phyloP scores from a whole-genome alignment of 1,140 invertebrate genomes.

The Meloidogyne hapla region DNA sequence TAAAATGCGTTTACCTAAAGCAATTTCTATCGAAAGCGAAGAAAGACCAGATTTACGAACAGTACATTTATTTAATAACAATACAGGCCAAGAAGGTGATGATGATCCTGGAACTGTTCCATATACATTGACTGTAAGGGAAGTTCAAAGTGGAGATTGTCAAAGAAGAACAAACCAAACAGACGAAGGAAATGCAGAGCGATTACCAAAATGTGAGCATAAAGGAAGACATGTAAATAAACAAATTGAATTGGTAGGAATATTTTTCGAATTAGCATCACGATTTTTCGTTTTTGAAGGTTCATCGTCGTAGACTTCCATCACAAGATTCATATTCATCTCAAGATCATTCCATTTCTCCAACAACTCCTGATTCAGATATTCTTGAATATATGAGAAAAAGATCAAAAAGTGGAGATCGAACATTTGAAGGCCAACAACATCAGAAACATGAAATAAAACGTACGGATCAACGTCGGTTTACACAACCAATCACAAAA shows the following conservation, averaged over 20 bases:
- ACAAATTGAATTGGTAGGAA: constrained; percentile 45
- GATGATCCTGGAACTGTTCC: constrained; percentile 34
- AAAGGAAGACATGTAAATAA: constrained; percentile 25
- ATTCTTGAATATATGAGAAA: background rate
- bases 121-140: constrained; percentile 50
- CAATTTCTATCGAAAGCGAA: constrained; percentile 44
- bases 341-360: constrained; percentile 52
- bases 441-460: background rate
- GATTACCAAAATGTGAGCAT: background rate
- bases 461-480: background rate
- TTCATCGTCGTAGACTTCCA: constrained; percentile 45
- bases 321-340: constrained; percentile 49
- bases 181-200: background rate
- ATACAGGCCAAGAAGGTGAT: constrained; percentile 24
- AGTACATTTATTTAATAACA: constrained; percentile 42
- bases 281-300: constrained; percentile 26
- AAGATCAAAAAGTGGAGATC: background rate
- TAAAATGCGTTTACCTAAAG: constrained; percentile 6
- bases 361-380: constrained; percentile 46
- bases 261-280: constrained; percentile 7
- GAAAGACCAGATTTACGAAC: constrained; percentile 47
- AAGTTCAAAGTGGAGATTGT: constrained; percentile 9
- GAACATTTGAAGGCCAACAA: background rate
- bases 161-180: background rate
- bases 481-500: background rate